These are phyloP conservation scores for Parnassius glacialis DNA, from an alignment of 2,888 invertebrate species.

Conservation along the genomic window DNA sequence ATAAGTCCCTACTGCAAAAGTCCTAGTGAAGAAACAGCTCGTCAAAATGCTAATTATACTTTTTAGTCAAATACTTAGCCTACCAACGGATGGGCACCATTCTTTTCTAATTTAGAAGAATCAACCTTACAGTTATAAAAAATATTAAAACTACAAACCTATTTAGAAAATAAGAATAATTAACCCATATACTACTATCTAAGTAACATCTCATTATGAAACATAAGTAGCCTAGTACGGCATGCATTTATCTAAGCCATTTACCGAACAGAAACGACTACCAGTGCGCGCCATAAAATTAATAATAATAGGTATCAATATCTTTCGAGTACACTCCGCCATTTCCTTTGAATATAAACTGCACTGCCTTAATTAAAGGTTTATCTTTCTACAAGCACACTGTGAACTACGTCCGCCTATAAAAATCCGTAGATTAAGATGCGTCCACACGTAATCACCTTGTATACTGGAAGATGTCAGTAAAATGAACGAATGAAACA, in stretches of 20 bases:
- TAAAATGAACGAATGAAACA: no score
- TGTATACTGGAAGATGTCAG: no score
- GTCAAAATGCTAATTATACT: no score
- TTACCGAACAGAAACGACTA: slow-evolving; percentile 11
- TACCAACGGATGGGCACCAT: no score
- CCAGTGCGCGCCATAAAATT: slow-evolving; percentile 22
- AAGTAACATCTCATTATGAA: slow-evolving; percentile 9
- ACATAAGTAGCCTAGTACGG: slow-evolving; percentile 4
- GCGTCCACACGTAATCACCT: slow-evolving; percentile 1
- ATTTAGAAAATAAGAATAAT: no score
- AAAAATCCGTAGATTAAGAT: slow-evolving; percentile 19
- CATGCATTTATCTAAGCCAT: slow-evolving; percentile 15
- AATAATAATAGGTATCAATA: slow-evolving; percentile 27
- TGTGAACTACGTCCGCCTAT: slow-evolving; percentile 25
- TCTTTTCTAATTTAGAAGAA: no score
- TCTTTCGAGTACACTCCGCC: slow-evolving; percentile 20
- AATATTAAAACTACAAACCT: no score
- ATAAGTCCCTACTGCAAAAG: no score
- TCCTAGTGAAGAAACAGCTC: no score
- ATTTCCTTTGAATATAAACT: slow-evolving; percentile 27
- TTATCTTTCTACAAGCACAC: slow-evolving; percentile 23
- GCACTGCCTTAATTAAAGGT: slow-evolving; percentile 28
- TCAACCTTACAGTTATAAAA: no score
- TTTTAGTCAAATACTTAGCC: no score
- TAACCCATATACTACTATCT: neutral